Evolutionary conservation across 2,797 vertebrate genomes (phyloP), one percentile per base, ranked within the genome.

Genomic region (Bovichtus diacanthus): DNA sequence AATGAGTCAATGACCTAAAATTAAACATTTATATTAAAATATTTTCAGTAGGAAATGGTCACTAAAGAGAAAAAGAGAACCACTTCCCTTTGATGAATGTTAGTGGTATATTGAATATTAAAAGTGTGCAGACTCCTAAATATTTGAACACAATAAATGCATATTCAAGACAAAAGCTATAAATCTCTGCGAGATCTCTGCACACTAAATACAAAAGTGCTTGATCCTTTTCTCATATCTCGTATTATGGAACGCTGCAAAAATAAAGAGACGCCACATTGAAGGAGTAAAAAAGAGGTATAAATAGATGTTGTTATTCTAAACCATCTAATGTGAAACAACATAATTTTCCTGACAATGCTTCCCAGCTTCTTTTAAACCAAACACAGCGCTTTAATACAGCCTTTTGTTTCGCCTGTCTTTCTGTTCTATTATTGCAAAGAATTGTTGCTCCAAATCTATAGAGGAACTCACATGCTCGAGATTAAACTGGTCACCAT

Each of bases 401-500:
- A 31, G 51, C 18, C 88, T 75, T 92, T 95, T 93, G 92, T 93
- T 83, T 87, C 38, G 66, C 72, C 80, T 68, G 84, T 92, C 85
- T 90, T 83, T 86, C 92, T 92, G 81, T 82, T 85, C 90, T 83
- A 78, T 80, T 81, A 86, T 90, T 83, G 88, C 82, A 78, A 86
- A 91, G 88, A 94, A 93, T 91, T 85, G 88, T 90, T 75, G 86
- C 84, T 81, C 76, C 74, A 85, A 43, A 94, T 94, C 89, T 93
- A 90, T 90, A 83, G 82, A 91, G 83, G 90, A 94, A 94, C 91
- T 94, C 90, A 93, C 92, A 92, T 90, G 88, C 88, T 82, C 34
- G 71, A 93, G 93, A 95, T 94, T 94, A 95, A 92, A 92, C 81
- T 89, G 89, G 88, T 87, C 88, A 88, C 85, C 82, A 81, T 93